Evolutionary conservation across 1,140 invertebrate genomes (phyloP), one percentile per base, ranked within the genome.

Genomic region (Drosophila lacertosa): DNA sequence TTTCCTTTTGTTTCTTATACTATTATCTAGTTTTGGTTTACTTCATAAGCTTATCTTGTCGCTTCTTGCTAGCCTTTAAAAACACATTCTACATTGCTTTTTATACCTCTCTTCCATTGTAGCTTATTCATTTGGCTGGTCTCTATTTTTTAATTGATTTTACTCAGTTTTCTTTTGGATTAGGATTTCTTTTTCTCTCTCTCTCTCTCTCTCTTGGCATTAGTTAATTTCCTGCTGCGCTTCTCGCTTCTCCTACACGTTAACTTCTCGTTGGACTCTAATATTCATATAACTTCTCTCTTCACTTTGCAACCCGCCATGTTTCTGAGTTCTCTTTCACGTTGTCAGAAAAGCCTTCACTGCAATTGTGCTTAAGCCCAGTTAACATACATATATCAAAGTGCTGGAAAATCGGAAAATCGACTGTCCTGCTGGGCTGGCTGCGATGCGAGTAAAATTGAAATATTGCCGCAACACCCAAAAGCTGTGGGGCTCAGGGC

Each of bases 391-490:
- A 53, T 44, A 22, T 29, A 37, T 29, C 15, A 44, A 15, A 40
- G 35, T 33, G 29, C 13, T 37, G 2, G 33, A 13, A 22, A 35
- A 20, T 24, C 11, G 29, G 18, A 22, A 6, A 7, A 18, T 15
- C 16, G 26, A 2, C 11, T 29, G 24, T 32, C 13, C 47, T 50
- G 11, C 10, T 39, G 26, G 35, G 33, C 32, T 11, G 11, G 16
- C 18, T 18, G 16, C 18, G 24, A 39, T n/a, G 37, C 10, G 51
- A 48, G 50, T 48, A 29, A 55, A 48, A 58, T 16, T 57, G 44
- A 65, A 65, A 33, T 63, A 53, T 32, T 16, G 58, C 35, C 45
- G 55, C 22, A 18, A 22, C 29, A 48, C 18, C 18, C 10, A 32
- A 37, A 37, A 42, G 35, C 47, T 35, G 10, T n/a, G 18, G 10